Evolutionary conservation across 2,888 invertebrate genomes (phyloP).

Genomic region (Cephonodes hylas): DNA sequence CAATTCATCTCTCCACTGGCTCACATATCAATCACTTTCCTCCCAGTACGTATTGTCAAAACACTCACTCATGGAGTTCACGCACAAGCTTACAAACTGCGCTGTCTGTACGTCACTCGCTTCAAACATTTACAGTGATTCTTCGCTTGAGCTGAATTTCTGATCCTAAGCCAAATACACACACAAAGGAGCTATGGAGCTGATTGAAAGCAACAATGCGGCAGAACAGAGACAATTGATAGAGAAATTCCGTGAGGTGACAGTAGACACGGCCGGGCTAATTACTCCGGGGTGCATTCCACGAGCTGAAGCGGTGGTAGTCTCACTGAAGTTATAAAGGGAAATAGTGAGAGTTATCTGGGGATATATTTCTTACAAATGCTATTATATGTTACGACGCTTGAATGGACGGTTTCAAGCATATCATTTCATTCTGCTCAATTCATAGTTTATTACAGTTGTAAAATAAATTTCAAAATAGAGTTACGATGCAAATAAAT

Average conservation of each 20-base stretch:
- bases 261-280: constrained; percentile 16
- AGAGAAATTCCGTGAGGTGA: constrained; percentile 18
- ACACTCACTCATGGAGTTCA: not conserved
- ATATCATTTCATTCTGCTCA: too few species aligned
- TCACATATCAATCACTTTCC: not conserved
- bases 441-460: too few species aligned
- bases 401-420: too few species aligned
- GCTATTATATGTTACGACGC: too few species aligned
- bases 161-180: constrained; percentile 3
- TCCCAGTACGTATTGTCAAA: not conserved
- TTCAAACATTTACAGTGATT: too few species aligned
- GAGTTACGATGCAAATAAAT: too few species aligned
- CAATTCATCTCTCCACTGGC: not conserved
- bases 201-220: constrained; percentile 16
- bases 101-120: too few species aligned
- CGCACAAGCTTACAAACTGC: not conserved
- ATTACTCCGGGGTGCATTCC: constrained; percentile 12
- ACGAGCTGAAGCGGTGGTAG: not conserved
- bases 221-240: constrained; percentile 15
- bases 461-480: too few species aligned
- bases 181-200: not conserved
- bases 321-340: not conserved
- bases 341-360: not conserved
- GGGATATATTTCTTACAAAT: not conserved
- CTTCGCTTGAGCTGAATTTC: not conserved